A percentile compares a stretch with the other conserved stretches of the same genome.
These are phyloP conservation scores for Sebastes steindachneri DNA, from an alignment of 2,797 vertebrate species.

Conservation along the genomic window DNA sequence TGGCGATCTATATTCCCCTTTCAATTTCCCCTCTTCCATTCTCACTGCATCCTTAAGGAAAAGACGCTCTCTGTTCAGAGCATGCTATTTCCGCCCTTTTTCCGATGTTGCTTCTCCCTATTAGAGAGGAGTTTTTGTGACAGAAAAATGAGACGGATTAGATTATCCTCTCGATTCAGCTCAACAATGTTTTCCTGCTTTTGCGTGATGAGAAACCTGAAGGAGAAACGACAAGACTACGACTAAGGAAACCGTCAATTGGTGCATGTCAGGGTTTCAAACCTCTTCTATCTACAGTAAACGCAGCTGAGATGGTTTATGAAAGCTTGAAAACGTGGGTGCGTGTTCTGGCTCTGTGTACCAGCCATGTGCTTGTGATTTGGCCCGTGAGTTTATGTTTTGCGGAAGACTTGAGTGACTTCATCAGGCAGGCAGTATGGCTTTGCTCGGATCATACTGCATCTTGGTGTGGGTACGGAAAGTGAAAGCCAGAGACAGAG, in stretches of 20 bases:
- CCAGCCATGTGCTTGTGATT: slow-evolving; percentile 54
- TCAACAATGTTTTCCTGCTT: neutral
- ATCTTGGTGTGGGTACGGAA: neutral
- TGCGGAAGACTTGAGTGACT: slow-evolving; percentile 40
- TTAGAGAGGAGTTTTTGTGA: neutral
- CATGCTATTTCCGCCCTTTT: neutral
- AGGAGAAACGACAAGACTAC: neutral
- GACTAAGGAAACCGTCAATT: neutral
- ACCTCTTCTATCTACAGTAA: slow-evolving; percentile 8
- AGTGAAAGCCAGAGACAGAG: slow-evolving; percentile 1
- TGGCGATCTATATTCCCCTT: slow-evolving; percentile 28
- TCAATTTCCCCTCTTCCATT: slow-evolving; percentile 5
- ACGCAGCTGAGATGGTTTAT: slow-evolving; percentile 23
- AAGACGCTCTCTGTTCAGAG: neutral
- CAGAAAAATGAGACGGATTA: neutral
- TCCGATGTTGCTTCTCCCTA: neutral
- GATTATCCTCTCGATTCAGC: neutral
- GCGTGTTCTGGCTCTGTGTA: slow-evolving; percentile 17
- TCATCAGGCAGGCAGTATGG: slow-evolving; percentile 11
- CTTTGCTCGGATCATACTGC: slow-evolving; percentile 12
- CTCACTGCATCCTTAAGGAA: slow-evolving; percentile 6
- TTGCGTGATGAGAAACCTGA: neutral
- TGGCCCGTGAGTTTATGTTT: slow-evolving; percentile 31
- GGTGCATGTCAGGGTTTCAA: slow-evolving; percentile 4
- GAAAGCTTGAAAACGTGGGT: slow-evolving; percentile 16